These are phyloP conservation scores for Tapera naevia DNA, from an alignment of 2,797 vertebrate genomes.

Conservation along the genomic window DNA sequence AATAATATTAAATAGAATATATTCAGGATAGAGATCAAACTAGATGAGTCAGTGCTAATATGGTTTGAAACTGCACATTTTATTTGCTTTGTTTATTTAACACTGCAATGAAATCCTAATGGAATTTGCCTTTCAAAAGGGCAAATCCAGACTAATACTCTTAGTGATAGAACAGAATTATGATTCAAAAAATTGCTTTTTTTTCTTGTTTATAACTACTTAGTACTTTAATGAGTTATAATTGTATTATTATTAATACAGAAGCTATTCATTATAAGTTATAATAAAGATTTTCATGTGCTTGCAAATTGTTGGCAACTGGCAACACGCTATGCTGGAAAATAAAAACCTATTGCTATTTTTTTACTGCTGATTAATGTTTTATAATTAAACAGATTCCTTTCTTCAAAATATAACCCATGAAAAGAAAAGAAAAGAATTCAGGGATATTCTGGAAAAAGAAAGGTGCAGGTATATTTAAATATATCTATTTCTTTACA, in stretches of 20 bases:
- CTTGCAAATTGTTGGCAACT: slow-evolving; percentile 3
- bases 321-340: not conserved
- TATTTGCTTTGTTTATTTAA: slow-evolving; percentile 30
- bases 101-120: not conserved
- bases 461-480: not conserved
- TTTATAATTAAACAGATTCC: not conserved
- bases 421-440: not conserved
- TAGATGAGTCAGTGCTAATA: not conserved
- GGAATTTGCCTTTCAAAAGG: slow-evolving; percentile 26
- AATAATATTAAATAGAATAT: not conserved
- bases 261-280: not conserved
- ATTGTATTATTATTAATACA: slow-evolving; percentile 19
- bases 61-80: slow-evolving; percentile 2
- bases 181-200: not conserved
- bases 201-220: slow-evolving; percentile 4
- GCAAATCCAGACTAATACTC: not conserved
- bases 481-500: not conserved
- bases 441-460: not conserved
- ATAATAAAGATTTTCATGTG: not conserved
- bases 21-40: not conserved
- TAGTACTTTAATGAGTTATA: slow-evolving; percentile 25
- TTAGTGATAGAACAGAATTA: not conserved
- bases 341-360: not conserved
- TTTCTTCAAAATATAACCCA: not conserved
- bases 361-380: not conserved